Evolutionary conservation across 2,797 vertebrate genomes (phyloP).

Genomic region (Falco cherrug): DNA sequence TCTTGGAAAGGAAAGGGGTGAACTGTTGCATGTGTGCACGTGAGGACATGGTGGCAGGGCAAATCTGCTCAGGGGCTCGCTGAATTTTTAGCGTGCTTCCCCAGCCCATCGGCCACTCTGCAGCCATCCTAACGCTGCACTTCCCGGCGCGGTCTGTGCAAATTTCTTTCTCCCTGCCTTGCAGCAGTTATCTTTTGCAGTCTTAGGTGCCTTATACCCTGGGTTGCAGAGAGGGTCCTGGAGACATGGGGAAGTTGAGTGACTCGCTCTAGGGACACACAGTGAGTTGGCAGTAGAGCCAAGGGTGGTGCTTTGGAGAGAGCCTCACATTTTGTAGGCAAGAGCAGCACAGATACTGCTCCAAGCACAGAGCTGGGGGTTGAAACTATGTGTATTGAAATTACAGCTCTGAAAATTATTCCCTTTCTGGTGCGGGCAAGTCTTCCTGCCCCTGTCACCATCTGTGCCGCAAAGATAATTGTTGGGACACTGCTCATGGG

Average conservation of each 20-base stretch:
- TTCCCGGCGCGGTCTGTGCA: fast-evolving
- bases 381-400: not conserved
- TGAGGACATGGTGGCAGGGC: not conserved
- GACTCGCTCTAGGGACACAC: fast-evolving
- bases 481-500: not conserved
- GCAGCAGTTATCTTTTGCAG: not conserved
- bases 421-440: not conserved
- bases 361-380: not conserved
- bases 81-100: not conserved
- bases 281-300: not conserved
- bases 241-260: not conserved
- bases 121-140: not conserved
- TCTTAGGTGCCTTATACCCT: too few relatives aligned
- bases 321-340: not conserved
- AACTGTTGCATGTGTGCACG: fast-evolving
- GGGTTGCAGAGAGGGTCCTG: not conserved
- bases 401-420: not conserved
- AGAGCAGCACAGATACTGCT: not conserved
- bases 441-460: not conserved
- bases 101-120: not conserved
- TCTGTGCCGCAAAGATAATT: not conserved
- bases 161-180: not conserved
- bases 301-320: not conserved
- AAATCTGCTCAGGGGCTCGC: not conserved
- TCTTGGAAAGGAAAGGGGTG: not conserved